Conservation (phyloP, 1,140 invertebrate genomes). For the Diorhabda elongata region DNA sequence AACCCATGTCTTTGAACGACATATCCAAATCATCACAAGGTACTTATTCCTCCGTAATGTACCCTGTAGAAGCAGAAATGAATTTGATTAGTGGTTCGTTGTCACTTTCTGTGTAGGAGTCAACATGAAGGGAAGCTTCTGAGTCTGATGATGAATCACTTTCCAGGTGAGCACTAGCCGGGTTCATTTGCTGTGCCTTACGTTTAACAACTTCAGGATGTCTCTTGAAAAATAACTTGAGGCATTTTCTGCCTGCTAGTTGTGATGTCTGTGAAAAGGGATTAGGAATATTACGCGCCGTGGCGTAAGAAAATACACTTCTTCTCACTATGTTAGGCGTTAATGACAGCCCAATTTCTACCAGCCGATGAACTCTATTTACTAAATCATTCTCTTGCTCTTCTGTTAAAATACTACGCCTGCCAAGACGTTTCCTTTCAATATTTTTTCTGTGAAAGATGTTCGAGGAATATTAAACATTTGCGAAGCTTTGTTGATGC, state of each 20-base stretch:
- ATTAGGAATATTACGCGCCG: not conserved
- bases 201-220: slow-evolving; percentile 13
- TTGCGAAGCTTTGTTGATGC: no score
- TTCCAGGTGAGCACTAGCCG: slow-evolving; percentile 10
- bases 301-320: not conserved
- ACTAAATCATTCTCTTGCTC: not conserved
- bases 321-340: not conserved
- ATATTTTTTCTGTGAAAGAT: no score
- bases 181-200: slow-evolving; percentile 13
- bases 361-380: not conserved
- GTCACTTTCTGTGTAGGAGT: slow-evolving; percentile 8
- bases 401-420: not conserved
- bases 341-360: not conserved
- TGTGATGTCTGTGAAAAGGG: not conserved
- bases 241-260: not conserved
- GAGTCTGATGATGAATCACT: slow-evolving; percentile 4
- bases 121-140: not conserved
- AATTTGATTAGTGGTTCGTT: slow-evolving; percentile 11
- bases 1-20: slow-evolving; percentile 1
- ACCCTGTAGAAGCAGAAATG: slow-evolving; percentile 3
- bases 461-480: no score
- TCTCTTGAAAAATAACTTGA: not conserved
- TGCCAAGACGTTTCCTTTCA: not conserved
- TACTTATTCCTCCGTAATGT: not conserved
- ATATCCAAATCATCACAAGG: slow-evolving; percentile 7